Conservation (phyloP, 2,888 invertebrate genomes). For the Eulithis testata region DNA sequence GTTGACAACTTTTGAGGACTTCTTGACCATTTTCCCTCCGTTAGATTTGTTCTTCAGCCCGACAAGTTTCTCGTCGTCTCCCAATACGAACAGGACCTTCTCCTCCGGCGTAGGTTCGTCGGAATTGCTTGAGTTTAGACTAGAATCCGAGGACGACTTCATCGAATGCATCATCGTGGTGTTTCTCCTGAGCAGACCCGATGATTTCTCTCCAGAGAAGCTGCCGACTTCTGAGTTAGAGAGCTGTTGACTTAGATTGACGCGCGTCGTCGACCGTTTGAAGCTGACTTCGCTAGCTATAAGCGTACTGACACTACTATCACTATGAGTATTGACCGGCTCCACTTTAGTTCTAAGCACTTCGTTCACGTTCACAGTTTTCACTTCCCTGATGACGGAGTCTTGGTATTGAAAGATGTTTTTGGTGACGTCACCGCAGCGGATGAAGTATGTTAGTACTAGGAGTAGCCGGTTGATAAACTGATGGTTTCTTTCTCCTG, state of each 20-base stretch:
- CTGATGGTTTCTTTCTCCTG: constrained; percentile 86
- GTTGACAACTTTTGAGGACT: constrained; percentile 63
- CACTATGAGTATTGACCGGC: constrained; percentile 62
- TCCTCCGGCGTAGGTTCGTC: constrained; percentile 64
- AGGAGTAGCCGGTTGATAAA: constrained; percentile 90
- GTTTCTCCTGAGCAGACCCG: constrained; percentile 60
- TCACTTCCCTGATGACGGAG: constrained; percentile 65
- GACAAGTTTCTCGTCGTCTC: constrained; percentile 88
- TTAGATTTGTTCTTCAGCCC: constrained; percentile 85
- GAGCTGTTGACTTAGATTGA: constrained; percentile 70
- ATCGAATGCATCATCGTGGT: constrained; percentile 64
- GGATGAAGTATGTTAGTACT: constrained; percentile 94
- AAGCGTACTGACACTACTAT: constrained; percentile 66
- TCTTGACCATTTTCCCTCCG: constrained; percentile 72
- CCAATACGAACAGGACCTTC: constrained; percentile 88
- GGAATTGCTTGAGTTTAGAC: constrained; percentile 64
- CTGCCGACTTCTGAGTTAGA: constrained; percentile 62
- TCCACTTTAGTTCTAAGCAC: constrained; percentile 44
- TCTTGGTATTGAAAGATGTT: constrained; percentile 70
- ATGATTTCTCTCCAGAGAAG: constrained; percentile 51
- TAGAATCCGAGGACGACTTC: constrained; percentile 66
- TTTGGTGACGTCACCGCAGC: constrained; percentile 89
- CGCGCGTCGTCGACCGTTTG: constrained; percentile 68
- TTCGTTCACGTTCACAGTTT: constrained; percentile 56
- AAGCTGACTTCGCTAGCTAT: constrained; percentile 63